Percentiles rank a stretch among this genome's conserved stretches.
These are phyloP conservation scores for Lycocerus yunnanus DNA, from an alignment of 2,888 invertebrate genomes.

Conservation along the genomic window DNA sequence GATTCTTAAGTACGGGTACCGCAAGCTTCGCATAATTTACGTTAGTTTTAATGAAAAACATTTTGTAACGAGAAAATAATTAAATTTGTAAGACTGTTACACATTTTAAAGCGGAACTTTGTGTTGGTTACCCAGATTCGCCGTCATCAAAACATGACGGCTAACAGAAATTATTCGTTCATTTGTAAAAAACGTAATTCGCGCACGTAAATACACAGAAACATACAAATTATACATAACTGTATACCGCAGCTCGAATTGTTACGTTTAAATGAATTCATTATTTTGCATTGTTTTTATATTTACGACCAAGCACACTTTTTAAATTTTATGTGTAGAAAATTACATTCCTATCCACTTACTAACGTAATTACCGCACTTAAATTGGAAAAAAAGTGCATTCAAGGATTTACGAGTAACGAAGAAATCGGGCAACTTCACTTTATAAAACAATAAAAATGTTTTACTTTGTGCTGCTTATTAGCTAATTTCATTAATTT, in stretches of 20 bases:
- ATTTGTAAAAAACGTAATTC: conserved; percentile 8
- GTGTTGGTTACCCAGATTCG: neutral
- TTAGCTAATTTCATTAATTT: neutral
- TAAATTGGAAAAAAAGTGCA: neutral
- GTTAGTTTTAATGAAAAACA: neutral
- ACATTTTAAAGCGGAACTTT: neutral
- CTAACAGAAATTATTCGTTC: conserved; percentile 15
- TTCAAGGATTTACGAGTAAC: neutral
- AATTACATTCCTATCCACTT: neutral
- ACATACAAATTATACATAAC: conserved; percentile 30
- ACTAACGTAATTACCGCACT: neutral
- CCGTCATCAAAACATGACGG: neutral
- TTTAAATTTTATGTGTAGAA: neutral
- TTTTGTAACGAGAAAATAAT: neutral
- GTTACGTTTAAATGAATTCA: neutral
- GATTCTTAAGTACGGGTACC: neutral
- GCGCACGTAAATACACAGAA: conserved; percentile 18
- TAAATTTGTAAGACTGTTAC: neutral
- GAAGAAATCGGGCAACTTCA: neutral
- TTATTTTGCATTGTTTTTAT: neutral
- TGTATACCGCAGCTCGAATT: conserved; percentile 9
- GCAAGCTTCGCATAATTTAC: neutral
- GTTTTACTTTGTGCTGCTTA: neutral
- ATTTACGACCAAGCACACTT: neutral
- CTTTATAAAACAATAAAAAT: neutral